Evolutionary conservation across 2,888 invertebrate genomes (phyloP).

Genomic region (Chloromyia formosa): DNA sequence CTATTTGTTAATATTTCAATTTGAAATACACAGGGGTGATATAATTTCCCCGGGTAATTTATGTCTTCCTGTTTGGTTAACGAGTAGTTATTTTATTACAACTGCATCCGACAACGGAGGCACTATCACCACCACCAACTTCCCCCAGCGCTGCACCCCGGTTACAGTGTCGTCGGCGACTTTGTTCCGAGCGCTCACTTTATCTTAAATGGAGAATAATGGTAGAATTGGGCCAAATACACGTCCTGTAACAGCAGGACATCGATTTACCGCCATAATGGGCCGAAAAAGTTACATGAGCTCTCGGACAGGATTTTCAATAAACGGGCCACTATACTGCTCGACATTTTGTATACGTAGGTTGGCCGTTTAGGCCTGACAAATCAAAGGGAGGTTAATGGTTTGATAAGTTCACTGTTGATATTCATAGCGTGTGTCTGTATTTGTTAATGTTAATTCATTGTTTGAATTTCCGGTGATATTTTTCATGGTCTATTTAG

Average conservation of each 20-base stretch:
- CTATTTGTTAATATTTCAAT: constrained; percentile 47
- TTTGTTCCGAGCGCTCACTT: background rate
- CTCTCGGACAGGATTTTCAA: constrained; percentile 2
- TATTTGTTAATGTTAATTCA: constrained; percentile 14
- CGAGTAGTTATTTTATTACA: background rate
- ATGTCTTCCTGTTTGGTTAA: constrained; percentile 44
- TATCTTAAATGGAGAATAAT: constrained; percentile 39
- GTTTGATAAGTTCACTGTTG: constrained; percentile 22
- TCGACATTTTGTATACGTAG: no score
- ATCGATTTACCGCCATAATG: constrained; percentile 19
- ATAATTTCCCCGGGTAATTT: constrained; percentile 47
- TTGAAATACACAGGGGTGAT: constrained; percentile 25
- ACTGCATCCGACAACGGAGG: background rate
- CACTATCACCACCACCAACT: background rate
- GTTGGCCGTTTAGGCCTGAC: background rate
- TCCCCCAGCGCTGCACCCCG: background rate
- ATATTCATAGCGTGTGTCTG: constrained; percentile 7
- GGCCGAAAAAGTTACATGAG: background rate
- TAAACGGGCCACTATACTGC: background rate
- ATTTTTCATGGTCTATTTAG: constrained; percentile 9
- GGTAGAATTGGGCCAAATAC: constrained; percentile 37
- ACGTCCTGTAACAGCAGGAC: constrained; percentile 28
- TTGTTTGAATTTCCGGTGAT: constrained; percentile 23
- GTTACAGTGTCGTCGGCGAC: background rate
- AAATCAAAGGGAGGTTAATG: constrained; percentile 20